Evolutionary conservation across 2,797 vertebrate genomes (phyloP), one percentile per base, ranked within the genome.

Genomic region (Fringilla coelebs): DNA sequence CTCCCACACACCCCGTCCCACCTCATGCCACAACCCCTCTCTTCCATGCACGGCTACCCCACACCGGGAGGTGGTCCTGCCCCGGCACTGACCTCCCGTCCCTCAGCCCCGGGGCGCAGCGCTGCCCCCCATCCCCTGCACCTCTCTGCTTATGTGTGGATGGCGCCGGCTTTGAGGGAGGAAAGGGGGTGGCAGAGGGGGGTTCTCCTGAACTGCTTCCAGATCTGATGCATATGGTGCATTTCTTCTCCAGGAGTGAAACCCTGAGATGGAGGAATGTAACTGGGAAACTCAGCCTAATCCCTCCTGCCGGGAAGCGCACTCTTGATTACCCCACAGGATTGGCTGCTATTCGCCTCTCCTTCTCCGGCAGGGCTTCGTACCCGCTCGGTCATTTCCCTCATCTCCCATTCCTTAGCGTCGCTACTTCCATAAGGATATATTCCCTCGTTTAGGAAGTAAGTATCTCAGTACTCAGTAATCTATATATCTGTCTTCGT

Each of bases 211-310:
- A 80, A 83, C 63, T 48, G 67, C 85, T 85, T 92, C 91, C 88
- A 94, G 85, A 88, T 91, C 91, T 91, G 89, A 48, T 77, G 60
- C 86, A 83, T 90, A 66, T 68, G 87, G 85, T 91, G 89, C 49
- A 20, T 84, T 94, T 94, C 95, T 96, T 93, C 92, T 94, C 82
- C 10, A 17, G 83, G 49, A 95, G 62, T 38, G 67, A 90, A 92
- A 77, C 76, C 80, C 84, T 60, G 94, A 95, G 85, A 78, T 84
- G 80, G 93, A 96, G 89, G 89, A 92, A 91, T 36, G 82, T 86
- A 36, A 75, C 92, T 54, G 68, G 85, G 76, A 87, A 91, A 65
- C 65, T 91, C 91, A 84, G 83, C 48, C 79, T 89, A 89, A 81
- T 78, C 73, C 87, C 76, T 95, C 82, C 90, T 72, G 89, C 87